Evolutionary conservation across 92 coral and sea anemone genomes (phyloP).

Genomic region (Epizoanthus stellaris): DNA sequence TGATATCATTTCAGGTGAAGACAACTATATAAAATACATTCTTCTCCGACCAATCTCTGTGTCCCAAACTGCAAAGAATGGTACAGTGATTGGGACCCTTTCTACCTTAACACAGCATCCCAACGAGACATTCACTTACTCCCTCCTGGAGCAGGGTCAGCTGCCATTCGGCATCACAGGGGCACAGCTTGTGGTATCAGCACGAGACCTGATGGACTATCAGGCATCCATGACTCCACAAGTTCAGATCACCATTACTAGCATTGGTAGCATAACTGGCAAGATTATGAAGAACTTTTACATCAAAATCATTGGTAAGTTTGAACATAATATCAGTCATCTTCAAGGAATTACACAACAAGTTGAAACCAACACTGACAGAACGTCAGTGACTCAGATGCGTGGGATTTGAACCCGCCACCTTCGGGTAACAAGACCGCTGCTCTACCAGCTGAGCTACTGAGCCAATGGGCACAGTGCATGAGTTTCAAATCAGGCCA

Average conservation of each 20-base stretch:
- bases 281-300: slow-evolving; percentile 46
- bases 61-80: slow-evolving; percentile 63
- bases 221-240: slow-evolving; percentile 48
- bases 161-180: slow-evolving; percentile 67
- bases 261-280: slow-evolving; percentile 57
- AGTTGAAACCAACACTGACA: too few relatives aligned
- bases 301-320: slow-evolving; percentile 61
- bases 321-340: background rate
- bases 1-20: slow-evolving; percentile 45
- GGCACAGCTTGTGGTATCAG: slow-evolving; percentile 54
- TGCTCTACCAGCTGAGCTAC: too few relatives aligned
- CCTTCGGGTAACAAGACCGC: too few relatives aligned
- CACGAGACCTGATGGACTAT: slow-evolving; percentile 48
- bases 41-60: slow-evolving; percentile 64
- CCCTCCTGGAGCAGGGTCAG: slow-evolving; percentile 46
- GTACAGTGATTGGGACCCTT: slow-evolving; percentile 62
- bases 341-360: too few relatives aligned
- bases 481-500: too few relatives aligned
- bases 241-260: slow-evolving; percentile 49
- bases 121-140: slow-evolving; percentile 63
- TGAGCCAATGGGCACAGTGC: too few relatives aligned
- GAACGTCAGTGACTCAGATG: too few relatives aligned
- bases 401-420: too few relatives aligned
- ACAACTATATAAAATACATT: slow-evolving; percentile 50
- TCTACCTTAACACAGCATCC: slow-evolving; percentile 55